Evolutionary conservation across 2,888 invertebrate genomes (phyloP).

Genomic region (Idaea aversata): DNA sequence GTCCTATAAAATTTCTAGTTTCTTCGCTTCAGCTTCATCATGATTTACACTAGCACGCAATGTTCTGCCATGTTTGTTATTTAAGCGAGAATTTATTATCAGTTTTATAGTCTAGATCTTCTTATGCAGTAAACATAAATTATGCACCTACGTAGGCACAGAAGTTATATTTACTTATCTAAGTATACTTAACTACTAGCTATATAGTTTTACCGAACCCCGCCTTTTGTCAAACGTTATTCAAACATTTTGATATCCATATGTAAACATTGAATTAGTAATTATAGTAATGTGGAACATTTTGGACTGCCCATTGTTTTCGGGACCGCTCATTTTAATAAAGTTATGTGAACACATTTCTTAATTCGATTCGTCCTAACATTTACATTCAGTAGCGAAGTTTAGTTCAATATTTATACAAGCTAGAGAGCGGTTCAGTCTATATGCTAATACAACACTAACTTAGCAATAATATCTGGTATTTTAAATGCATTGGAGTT

Average conservation of each 20-base stretch:
- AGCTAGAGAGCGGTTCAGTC: slow-evolving; percentile 11
- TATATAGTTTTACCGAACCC: too few relatives aligned
- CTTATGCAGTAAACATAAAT: neutral
- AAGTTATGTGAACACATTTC: slow-evolving; percentile 1
- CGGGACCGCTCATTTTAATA: neutral
- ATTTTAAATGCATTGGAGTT: slow-evolving; percentile 23
- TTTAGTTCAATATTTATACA: slow-evolving; percentile 5
- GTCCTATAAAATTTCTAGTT: neutral
- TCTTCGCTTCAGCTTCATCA: neutral
- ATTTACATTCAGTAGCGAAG: neutral
- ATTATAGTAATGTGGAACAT: neutral
- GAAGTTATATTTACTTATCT: too few relatives aligned
- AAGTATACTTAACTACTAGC: too few relatives aligned
- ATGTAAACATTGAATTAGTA: neutral
- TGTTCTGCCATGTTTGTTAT: neutral
- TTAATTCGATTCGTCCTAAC: neutral
- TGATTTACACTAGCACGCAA: neutral
- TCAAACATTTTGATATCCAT: neutral
- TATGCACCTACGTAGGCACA: too few relatives aligned
- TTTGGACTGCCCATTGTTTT: neutral
- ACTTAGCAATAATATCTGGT: slow-evolving; percentile 22
- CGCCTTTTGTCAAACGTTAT: neutral
- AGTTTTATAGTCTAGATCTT: neutral
- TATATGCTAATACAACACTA: slow-evolving; percentile 22
- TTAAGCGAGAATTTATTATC: neutral